Conservation (phyloP, 2,888 invertebrate genomes). For the Aporophyla nigra region DNA sequence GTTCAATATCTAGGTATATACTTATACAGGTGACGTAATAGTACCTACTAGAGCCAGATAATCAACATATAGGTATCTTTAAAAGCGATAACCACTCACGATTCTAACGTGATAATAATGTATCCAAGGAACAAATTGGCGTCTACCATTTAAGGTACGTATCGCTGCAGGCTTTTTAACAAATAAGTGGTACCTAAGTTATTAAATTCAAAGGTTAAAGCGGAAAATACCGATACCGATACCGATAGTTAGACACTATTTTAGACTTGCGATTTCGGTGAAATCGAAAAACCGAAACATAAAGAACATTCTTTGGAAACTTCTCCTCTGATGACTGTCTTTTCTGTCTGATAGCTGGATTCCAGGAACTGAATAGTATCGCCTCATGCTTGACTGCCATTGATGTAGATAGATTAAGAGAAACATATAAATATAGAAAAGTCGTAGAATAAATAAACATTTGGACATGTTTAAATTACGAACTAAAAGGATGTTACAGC, state of each 20-base stretch:
- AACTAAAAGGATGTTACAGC: no score
- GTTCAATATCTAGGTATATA: neutral
- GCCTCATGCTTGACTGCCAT: neutral
- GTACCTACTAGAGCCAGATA: neutral
- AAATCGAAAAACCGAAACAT: neutral
- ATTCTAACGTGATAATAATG: conserved; percentile 63
- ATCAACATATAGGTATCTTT: conserved; percentile 24
- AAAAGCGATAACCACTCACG: conserved; percentile 48
- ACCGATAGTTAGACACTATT: conserved; percentile 6
- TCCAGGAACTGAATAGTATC: neutral
- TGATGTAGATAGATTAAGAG: neutral
- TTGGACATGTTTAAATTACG: neutral
- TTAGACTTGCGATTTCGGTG: neutral
- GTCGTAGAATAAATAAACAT: neutral
- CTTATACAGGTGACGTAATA: conserved; percentile 15
- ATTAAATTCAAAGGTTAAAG: conserved; percentile 55
- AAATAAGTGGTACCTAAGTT: conserved; percentile 42
- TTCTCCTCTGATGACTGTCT: neutral
- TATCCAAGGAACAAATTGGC: conserved; percentile 55
- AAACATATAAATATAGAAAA: neutral
- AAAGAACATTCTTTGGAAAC: neutral
- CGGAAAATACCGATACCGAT: conserved; percentile 29
- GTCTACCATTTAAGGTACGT: conserved; percentile 51
- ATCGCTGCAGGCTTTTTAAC: conserved; percentile 58
- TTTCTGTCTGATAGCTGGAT: neutral